Base-by-base conservation (phyloP, 2,113 vertebrate genomes). In the Hipposideros armiger region DNA sequence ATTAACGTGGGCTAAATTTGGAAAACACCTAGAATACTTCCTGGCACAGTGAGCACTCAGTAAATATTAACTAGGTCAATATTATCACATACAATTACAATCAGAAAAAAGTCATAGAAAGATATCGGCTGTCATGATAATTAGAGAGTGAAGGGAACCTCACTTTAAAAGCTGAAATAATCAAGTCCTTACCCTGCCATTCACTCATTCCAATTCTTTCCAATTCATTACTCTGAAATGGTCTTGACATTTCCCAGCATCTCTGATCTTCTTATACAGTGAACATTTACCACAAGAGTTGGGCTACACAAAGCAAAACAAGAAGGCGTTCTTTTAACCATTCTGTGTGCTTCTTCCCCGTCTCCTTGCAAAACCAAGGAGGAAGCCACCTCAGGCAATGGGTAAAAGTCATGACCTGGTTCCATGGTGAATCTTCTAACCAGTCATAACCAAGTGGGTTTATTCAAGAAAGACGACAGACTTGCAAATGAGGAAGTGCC, bases 11-110 rank as follows among this genome's bases (percentile, higher is more conserved):
- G 8, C 20, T 76, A 50, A 60, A 26, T 4, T 36, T 42, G 6
- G 26, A 58, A 94, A 87, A 92, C 20, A 32, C n/a, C 7, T 50
- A 80, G 52, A 76, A 76, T 1, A 77, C 77, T 90, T 88, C 54
- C 81, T 56, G 72, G 22, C 22, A 94, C 13, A n/a, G 20, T 66
- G n/a, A 70, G 26, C 16, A 81, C 24, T 54, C 54, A 62, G 36
- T 60, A 94, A 77, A 87, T 93, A 89, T 91, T 81, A 93, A 62
- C 11, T 70, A 45, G 92, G 73, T 77, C 42, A 88, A 54, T 58
- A 76, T 80, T 95, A 70, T 40, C 50, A 83, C 69, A 32, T 0
- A 95, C 36, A 85, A 72, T 87, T 80, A 88, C 91, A n/a, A 64
- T 76, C 40, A 94, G 26, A 70, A 94, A 89, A 91, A 42, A 70